These are phyloP conservation scores for Epizoanthus rinbou DNA, from an alignment of 92 coral and sea anemone species.

Conservation along the genomic window DNA sequence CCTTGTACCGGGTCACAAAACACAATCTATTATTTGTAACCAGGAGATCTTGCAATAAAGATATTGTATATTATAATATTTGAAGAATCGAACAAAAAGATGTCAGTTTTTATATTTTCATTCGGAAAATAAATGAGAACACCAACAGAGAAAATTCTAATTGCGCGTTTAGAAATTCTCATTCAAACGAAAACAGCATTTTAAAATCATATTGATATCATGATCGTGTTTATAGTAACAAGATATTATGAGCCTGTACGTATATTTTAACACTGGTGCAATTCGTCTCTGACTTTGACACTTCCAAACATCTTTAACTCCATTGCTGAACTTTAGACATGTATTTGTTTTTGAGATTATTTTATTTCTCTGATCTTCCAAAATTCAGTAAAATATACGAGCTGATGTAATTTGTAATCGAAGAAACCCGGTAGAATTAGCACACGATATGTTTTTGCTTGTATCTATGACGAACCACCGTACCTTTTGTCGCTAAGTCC, in stretches of 20 bases:
- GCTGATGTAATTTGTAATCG: not conserved
- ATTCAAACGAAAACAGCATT: no score
- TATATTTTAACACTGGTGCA: no score
- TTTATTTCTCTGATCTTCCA: not conserved
- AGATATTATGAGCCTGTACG: no score
- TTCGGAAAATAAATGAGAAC: not conserved
- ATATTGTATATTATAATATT: not conserved
- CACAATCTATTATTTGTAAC: not conserved
- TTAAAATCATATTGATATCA: no score
- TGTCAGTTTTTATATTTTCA: not conserved
- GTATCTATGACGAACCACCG: not conserved
- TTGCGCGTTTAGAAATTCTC: not conserved
- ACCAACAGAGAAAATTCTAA: not conserved
- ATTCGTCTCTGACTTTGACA: no score
- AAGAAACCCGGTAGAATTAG: no score
- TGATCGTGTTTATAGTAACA: no score
- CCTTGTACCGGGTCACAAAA: not conserved
- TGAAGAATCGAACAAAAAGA: not conserved
- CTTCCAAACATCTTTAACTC: not conserved
- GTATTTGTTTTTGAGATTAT: not conserved
- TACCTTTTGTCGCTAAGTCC: slow-evolving; percentile 45
- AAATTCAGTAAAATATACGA: not conserved
- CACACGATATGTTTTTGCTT: not conserved
- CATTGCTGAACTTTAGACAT: not conserved
- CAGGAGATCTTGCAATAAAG: not conserved